These are phyloP conservation scores for Nothobranchius kuhntae DNA, from an alignment of 2,113 vertebrate genomes.

Conservation along the genomic window DNA sequence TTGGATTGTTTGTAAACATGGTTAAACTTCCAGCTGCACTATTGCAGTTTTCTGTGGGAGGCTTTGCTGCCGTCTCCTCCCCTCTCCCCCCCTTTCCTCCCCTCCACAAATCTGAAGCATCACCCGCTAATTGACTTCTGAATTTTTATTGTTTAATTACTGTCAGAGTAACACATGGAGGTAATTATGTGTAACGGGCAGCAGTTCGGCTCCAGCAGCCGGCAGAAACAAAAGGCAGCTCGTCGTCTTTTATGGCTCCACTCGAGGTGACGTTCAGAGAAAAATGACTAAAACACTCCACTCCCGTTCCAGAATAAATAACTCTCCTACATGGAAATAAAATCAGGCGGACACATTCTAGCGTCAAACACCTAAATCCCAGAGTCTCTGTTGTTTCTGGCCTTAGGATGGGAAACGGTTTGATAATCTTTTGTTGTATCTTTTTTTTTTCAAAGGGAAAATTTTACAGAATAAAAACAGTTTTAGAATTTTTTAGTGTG, in stretches of 20 bases:
- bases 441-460: too few relatives aligned
- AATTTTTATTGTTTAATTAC: constrained; percentile 61
- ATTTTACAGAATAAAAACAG: too few relatives aligned
- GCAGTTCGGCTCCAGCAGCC: constrained; percentile 12
- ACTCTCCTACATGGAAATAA: neutral
- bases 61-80: too few relatives aligned
- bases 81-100: neutral
- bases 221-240: constrained; percentile 1
- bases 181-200: constrained; percentile 36
- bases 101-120: constrained; percentile 12
- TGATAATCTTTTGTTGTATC: too few relatives aligned
- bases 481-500: too few relatives aligned
- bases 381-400: too few relatives aligned
- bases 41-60: neutral
- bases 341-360: too few relatives aligned
- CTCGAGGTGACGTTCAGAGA: neutral
- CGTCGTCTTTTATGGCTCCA: neutral
- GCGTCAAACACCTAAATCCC: too few relatives aligned
- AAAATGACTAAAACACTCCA: neutral
- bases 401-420: too few relatives aligned
- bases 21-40: neutral
- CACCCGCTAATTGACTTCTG: constrained; percentile 51
- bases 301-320: neutral
- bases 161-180: constrained; percentile 55
- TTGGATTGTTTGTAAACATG: neutral